These are phyloP conservation scores for Beroe ovata DNA, from an alignment of 37 sponge, comb jelly and placozoan genomes.

Conservation along the genomic window DNA sequence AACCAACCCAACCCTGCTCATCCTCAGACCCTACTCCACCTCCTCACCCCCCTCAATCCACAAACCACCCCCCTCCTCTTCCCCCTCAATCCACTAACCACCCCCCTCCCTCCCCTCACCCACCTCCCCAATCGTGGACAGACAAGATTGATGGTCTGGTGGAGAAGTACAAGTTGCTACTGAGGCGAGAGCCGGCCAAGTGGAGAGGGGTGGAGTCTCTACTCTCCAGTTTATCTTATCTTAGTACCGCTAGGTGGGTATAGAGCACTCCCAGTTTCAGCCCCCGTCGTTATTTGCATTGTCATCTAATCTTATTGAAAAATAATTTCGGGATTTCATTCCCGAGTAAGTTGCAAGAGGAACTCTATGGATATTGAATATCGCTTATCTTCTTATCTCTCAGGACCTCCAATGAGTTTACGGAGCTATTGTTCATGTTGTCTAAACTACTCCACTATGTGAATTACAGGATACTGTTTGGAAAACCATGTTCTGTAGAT, in stretches of 20 bases:
- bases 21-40: not conserved
- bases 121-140: not conserved
- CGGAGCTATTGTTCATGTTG: slow-evolving; percentile 41
- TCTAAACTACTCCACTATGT: slow-evolving; percentile 4
- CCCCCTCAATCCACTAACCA: not conserved
- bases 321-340: too few species aligned
- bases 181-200: not conserved
- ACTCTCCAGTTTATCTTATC: not conserved
- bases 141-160: not conserved
- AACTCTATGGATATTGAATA: too few species aligned
- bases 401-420: slow-evolving; percentile 15
- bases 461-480: slow-evolving; percentile 23
- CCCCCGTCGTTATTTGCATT: too few species aligned
- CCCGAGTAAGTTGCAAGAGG: too few species aligned
- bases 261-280: too few species aligned
- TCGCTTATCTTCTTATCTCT: too few species aligned
- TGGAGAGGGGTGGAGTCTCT: slow-evolving; percentile 21
- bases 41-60: not conserved
- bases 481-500: not conserved
- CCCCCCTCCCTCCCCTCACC: not conserved
- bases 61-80: not conserved
- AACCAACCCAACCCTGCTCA: not conserved
- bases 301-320: too few species aligned
- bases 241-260: not conserved
- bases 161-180: not conserved